A percentile compares a stretch with the other conserved stretches of the same genome.
phyloP scores from a whole-genome alignment of 2,888 invertebrate genomes.

The Panopea generosa region DNA sequence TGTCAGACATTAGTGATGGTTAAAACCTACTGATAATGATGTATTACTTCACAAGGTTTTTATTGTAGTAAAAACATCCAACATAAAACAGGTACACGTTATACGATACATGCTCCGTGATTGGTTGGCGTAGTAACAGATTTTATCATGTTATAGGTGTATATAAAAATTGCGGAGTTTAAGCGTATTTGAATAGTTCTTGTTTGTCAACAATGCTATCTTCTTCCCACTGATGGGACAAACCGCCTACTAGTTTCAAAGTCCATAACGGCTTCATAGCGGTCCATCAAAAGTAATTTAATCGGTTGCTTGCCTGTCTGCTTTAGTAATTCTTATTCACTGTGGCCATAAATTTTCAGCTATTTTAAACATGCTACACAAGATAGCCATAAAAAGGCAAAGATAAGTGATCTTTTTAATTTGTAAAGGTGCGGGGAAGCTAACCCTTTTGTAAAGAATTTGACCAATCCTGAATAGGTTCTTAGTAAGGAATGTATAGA shows the following conservation, averaged over 20 bases:
- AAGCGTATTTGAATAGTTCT: constrained; percentile 10
- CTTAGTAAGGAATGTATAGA: no score
- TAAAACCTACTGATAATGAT: no score
- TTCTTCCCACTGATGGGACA: constrained; percentile 11
- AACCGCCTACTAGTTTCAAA: constrained; percentile 7
- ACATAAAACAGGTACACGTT: no score
- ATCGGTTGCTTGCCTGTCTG: constrained; percentile 18
- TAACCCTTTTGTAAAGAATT: no score
- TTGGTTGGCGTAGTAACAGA: no score
- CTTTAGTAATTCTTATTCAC: constrained; percentile 22
- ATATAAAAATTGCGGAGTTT: constrained; percentile 18
- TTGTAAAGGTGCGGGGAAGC: no score
- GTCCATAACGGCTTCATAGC: background rate
- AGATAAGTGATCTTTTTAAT: constrained; percentile 8
- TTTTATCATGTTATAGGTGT: constrained; percentile 23
- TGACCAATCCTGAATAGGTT: no score
- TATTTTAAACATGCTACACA: background rate
- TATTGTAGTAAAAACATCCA: no score
- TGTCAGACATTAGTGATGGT: no score
- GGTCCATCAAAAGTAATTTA: constrained; percentile 29
- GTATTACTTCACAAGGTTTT: no score
- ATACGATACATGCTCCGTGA: no score
- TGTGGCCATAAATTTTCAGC: constrained; percentile 21
- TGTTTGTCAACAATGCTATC: constrained; percentile 29
- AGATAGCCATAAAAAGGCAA: background rate